Conservation (phyloP, 2,888 invertebrate species). For the Megastigmus dorsalis region DNA sequence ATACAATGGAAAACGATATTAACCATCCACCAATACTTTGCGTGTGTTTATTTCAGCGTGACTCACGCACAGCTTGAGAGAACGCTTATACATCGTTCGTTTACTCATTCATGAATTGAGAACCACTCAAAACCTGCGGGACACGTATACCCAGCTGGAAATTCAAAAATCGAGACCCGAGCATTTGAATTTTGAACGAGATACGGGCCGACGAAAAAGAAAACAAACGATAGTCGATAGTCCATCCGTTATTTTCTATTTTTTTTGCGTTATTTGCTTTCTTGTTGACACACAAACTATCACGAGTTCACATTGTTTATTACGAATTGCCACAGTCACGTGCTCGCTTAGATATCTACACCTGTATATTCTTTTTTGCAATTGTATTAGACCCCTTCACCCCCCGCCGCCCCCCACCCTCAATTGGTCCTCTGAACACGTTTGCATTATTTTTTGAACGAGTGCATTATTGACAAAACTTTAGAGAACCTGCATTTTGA, state of each 20-base stretch:
- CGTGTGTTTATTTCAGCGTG: neutral
- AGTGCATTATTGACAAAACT: neutral
- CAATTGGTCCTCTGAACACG: too few species aligned
- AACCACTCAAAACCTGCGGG: neutral
- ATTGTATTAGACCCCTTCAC: too few species aligned
- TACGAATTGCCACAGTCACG: slow-evolving; percentile 13
- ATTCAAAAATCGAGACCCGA: neutral
- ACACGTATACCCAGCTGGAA: neutral
- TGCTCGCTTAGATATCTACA: slow-evolving; percentile 30
- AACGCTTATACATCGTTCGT: neutral
- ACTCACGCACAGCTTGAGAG: slow-evolving; percentile 5
- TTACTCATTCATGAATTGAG: neutral
- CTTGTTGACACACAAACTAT: neutral
- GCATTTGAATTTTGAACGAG: neutral
- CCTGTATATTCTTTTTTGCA: too few species aligned
- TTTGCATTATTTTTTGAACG: neutral
- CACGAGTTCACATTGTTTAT: neutral
- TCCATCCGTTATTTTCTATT: neutral
- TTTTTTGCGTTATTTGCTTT: neutral
- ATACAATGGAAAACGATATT: neutral
- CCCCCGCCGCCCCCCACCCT: too few species aligned
- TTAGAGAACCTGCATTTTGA: slow-evolving; percentile 23
- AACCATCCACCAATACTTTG: neutral
- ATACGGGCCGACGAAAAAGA: too few species aligned
- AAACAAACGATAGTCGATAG: slow-evolving; percentile 16